These are phyloP conservation scores for human DNA, from an alignment of 2,113 vertebrate species.

Conservation along the genomic window DNA sequence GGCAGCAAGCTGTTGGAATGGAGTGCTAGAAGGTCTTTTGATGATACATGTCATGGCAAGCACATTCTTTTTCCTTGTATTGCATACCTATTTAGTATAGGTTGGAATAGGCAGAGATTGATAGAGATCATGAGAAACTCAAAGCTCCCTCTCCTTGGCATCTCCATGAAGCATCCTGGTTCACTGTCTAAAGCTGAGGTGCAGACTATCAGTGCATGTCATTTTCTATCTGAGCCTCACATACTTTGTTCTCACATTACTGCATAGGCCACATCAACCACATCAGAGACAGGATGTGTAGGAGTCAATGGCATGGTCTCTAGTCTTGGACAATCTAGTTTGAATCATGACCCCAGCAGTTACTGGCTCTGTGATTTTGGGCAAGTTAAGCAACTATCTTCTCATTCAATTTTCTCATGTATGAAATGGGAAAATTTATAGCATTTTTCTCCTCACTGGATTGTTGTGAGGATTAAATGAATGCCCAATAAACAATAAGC, in stretches of 20 bases:
- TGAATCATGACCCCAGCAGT: neutral
- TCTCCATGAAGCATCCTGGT: neutral
- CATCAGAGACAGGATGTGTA: neutral
- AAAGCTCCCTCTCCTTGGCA: neutral
- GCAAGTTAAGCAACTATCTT: neutral
- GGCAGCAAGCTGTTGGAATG: slow-evolving; percentile 38
- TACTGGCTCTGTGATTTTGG: neutral
- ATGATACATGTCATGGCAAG: slow-evolving; percentile 2
- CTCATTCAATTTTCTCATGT: neutral
- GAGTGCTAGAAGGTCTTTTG: slow-evolving; percentile 48
- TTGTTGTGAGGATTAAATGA: neutral
- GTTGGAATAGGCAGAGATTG: neutral
- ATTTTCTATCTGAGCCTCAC: neutral
- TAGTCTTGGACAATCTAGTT: neutral
- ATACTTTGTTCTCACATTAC: neutral
- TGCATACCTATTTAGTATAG: neutral
- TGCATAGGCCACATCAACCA: neutral
- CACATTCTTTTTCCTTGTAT: slow-evolving; percentile 23
- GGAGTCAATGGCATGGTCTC: neutral
- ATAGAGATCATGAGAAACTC: slow-evolving; percentile 8
- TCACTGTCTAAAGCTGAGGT: neutral
- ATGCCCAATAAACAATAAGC: neutral
- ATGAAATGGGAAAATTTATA: neutral
- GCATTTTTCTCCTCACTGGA: neutral
- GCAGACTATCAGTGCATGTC: neutral